Percentiles rank a stretch among this genome's conserved stretches.
phyloP scores from a whole-genome alignment of 2,888 invertebrate genomes.

The Teleogryllus oceanicus region DNA sequence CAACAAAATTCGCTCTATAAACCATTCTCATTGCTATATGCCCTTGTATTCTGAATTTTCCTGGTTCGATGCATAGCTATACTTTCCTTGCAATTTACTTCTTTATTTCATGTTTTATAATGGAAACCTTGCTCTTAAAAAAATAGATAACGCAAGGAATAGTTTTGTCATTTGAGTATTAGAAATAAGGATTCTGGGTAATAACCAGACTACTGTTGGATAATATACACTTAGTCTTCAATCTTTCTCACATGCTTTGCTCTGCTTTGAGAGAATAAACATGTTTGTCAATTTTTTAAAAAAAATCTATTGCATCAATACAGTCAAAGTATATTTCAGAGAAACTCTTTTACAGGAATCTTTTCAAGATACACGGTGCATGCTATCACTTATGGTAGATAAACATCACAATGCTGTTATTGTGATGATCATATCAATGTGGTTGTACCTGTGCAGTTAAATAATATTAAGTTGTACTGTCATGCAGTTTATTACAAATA shows the following conservation, averaged over 20 bases:
- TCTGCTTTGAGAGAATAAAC: not conserved
- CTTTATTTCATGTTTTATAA: not conserved
- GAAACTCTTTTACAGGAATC: not conserved
- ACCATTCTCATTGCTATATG: not conserved
- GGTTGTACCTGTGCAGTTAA: conserved; percentile 9
- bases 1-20: not conserved
- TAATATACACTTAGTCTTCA: not conserved
- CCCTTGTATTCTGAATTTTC: not conserved
- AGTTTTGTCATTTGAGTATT: not conserved
- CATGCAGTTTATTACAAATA: not conserved
- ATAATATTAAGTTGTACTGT: not conserved
- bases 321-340: not conserved
- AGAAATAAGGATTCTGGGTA: not conserved
- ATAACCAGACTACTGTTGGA: not conserved
- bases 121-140: not conserved
- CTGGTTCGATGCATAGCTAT: not conserved
- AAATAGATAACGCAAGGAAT: not conserved
- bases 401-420: not conserved
- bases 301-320: not conserved
- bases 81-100: not conserved
- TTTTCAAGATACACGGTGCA: not conserved
- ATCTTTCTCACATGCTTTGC: not conserved
- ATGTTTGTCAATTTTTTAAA: not conserved
- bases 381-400: not conserved
- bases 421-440: conserved; percentile 18